phyloP scores from a whole-genome alignment of 2,113 vertebrate genomes.

The Rhabdomys dilectus region DNA sequence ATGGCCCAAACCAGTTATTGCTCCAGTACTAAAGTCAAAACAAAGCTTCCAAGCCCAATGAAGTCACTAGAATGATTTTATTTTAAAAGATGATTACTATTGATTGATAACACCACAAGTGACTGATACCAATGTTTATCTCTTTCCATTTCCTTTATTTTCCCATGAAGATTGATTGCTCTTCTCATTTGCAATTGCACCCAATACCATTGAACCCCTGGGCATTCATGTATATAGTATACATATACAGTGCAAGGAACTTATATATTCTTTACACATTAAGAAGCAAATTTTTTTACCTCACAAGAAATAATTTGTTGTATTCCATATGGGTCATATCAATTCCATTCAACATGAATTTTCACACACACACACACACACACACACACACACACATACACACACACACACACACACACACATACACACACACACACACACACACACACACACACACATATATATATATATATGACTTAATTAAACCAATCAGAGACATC shows the following conservation, averaged over 20 bases:
- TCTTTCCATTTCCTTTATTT: background rate
- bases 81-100: slow-evolving; percentile 1
- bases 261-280: background rate
- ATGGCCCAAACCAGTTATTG: background rate
- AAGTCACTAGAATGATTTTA: slow-evolving; percentile 28
- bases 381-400: no score
- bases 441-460: no score
- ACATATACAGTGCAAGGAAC: no score
- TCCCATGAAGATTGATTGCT: background rate
- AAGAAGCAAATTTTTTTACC: background rate
- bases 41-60: slow-evolving; percentile 18
- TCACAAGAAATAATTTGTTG: background rate
- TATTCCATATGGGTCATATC: background rate
- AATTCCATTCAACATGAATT: background rate
- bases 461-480: background rate
- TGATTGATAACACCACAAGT: background rate
- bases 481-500: background rate
- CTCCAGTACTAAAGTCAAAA: slow-evolving; percentile 54
- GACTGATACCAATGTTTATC: background rate
- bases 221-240: background rate
- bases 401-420: no score
- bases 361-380: background rate
- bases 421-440: background rate
- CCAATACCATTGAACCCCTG: background rate
- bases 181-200: background rate